phyloP scores from a whole-genome alignment of 2,888 invertebrate species.

The Leucania comma region DNA sequence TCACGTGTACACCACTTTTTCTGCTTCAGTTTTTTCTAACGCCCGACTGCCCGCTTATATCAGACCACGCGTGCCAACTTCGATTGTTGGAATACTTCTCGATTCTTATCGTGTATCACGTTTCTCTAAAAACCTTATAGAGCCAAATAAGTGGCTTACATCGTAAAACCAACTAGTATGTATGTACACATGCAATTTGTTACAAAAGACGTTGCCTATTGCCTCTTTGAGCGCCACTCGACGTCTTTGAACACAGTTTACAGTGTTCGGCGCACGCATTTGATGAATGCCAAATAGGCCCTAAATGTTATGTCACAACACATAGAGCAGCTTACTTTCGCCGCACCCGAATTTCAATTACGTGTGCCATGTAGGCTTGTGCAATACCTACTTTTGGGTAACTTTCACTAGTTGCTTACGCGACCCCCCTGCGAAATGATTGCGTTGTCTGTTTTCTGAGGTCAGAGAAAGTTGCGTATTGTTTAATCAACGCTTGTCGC shows the following conservation, averaged over 20 bases:
- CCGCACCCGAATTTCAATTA: slow-evolving; percentile 88
- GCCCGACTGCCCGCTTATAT: slow-evolving; percentile 62
- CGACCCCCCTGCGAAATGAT: slow-evolving; percentile 87
- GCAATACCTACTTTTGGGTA: slow-evolving; percentile 89
- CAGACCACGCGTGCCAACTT: slow-evolving; percentile 63
- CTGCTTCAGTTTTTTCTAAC: slow-evolving; percentile 75
- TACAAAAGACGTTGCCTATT: slow-evolving; percentile 50
- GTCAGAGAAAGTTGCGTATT: slow-evolving; percentile 88
- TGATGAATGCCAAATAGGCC: slow-evolving; percentile 70
- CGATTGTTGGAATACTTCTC: slow-evolving; percentile 60
- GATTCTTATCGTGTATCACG: slow-evolving; percentile 58
- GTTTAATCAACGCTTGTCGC: slow-evolving; percentile 69
- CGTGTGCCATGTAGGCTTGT: slow-evolving; percentile 86
- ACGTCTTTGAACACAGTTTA: slow-evolving; percentile 48
- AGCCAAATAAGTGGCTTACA: slow-evolving; percentile 35
- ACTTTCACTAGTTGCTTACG: slow-evolving; percentile 89
- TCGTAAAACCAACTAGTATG: slow-evolving; percentile 17
- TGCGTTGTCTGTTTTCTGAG: slow-evolving; percentile 85
- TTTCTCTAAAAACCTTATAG: slow-evolving; percentile 55
- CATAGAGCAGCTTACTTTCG: slow-evolving; percentile 85
- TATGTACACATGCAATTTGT: slow-evolving; percentile 50
- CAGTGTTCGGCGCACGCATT: slow-evolving; percentile 51
- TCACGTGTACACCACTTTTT: slow-evolving; percentile 83
- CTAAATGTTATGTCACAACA: slow-evolving; percentile 73
- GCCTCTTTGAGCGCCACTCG: slow-evolving; percentile 37